Evolutionary conservation across 2,113 vertebrate genomes (phyloP).

Genomic region (Barbus barbus): DNA sequence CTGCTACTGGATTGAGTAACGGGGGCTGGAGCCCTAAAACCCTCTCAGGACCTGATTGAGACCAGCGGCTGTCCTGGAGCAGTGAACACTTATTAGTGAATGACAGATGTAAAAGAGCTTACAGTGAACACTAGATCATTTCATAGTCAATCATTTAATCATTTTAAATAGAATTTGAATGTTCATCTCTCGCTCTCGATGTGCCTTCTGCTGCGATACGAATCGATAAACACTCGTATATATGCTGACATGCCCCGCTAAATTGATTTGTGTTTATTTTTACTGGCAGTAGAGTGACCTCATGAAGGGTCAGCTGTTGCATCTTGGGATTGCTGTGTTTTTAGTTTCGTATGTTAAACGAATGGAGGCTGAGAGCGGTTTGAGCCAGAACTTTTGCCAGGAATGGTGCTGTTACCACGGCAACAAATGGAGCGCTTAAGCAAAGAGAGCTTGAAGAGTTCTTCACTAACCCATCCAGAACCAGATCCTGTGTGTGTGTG

Average conservation of each 20-base stretch:
- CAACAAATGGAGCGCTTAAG: constrained; percentile 31
- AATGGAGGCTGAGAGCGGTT: constrained; percentile 29
- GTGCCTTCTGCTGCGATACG: background rate
- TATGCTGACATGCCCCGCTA: constrained; percentile 8
- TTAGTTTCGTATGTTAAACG: constrained; percentile 23
- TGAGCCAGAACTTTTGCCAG: constrained; percentile 40
- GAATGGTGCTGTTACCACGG: constrained; percentile 36
- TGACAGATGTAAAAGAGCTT: no score
- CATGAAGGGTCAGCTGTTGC: background rate
- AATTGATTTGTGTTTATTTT: constrained; percentile 45
- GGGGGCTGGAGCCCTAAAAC: no score
- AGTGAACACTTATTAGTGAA: background rate
- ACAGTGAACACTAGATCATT: background rate
- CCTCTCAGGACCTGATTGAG: background rate
- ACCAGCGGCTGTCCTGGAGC: no score
- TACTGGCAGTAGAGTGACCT: constrained; percentile 14
- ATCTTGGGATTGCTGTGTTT: constrained; percentile 3
- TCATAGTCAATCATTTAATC: background rate
- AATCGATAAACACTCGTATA: constrained; percentile 7
- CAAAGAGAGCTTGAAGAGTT: constrained; percentile 35
- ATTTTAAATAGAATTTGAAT: no score
- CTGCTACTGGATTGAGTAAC: background rate
- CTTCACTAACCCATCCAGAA: constrained; percentile 31
- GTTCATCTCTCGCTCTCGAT: background rate
- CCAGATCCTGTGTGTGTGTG: background rate